These are phyloP conservation scores for Petrophora chlorosata DNA, from an alignment of 2,888 invertebrate species.

Conservation along the genomic window DNA sequence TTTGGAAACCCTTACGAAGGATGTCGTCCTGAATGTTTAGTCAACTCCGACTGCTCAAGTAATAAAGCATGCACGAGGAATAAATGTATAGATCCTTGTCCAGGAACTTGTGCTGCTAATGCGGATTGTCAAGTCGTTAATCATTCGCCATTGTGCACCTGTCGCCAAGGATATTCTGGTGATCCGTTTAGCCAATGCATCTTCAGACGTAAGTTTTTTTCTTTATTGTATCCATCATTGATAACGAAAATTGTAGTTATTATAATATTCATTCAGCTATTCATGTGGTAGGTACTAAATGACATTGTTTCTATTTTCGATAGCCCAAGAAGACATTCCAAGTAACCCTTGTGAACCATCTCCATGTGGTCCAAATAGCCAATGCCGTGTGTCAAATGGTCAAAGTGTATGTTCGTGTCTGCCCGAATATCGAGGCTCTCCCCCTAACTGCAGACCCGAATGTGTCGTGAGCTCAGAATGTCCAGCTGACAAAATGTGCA, in stretches of 20 bases:
- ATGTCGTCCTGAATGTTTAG: conserved; percentile 89
- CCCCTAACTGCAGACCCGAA: conserved; percentile 89
- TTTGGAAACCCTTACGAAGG: conserved; percentile 92
- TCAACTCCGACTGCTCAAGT: conserved; percentile 89
- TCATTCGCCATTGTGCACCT: conserved; percentile 88
- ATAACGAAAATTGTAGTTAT: no score
- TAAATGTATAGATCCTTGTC: conserved; percentile 91
- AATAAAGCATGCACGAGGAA: conserved; percentile 88
- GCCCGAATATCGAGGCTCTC: conserved; percentile 86
- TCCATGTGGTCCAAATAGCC: conserved; percentile 86
- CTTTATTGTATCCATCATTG: no score
- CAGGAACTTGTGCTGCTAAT: conserved; percentile 89
- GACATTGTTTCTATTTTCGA: conserved; percentile 34
- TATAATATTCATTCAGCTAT: no score
- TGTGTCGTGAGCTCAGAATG: conserved; percentile 89
- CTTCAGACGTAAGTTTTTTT: conserved; percentile 57
- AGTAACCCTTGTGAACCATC: conserved; percentile 83
- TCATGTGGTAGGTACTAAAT: no score
- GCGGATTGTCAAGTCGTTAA: conserved; percentile 90
- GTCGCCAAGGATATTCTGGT: conserved; percentile 86
- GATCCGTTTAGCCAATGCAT: conserved; percentile 88
- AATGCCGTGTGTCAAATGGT: conserved; percentile 82
- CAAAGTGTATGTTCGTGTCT: conserved; percentile 89
- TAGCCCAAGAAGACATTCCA: conserved; percentile 62
- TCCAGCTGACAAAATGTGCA: conserved; percentile 85